phyloP scores from a whole-genome alignment of 1,140 invertebrate species.

The Nephila pilipes region DNA sequence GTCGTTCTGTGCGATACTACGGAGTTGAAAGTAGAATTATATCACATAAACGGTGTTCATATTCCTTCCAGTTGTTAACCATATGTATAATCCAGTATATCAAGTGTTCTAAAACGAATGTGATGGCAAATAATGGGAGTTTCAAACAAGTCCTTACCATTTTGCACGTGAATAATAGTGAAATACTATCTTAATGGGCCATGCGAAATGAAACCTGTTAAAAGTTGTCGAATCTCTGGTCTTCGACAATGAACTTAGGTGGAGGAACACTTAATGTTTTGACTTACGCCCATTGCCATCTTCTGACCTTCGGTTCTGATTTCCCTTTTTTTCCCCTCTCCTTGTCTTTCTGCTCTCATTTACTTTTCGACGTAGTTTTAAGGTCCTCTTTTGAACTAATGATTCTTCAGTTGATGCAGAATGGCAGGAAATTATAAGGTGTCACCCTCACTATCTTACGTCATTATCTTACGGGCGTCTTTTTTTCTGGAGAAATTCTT shows the following conservation, averaged over 20 bases:
- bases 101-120: neutral
- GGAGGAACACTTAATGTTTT: conserved; percentile 54
- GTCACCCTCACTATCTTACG: conserved; percentile 49
- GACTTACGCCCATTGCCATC: conserved; percentile 63
- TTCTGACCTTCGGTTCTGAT: conserved; percentile 52
- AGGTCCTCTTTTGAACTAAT: conserved; percentile 45
- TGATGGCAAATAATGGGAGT: conserved; percentile 28
- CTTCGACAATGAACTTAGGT: conserved; percentile 56
- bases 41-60: neutral
- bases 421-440: conserved; percentile 73
- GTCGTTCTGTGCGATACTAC: no score
- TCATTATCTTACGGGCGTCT: conserved; percentile 64
- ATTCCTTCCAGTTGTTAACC: neutral
- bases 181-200: conserved; percentile 33
- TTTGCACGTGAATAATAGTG: neutral
- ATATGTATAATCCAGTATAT: neutral
- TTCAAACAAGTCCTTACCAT: neutral
- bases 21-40: no score
- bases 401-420: conserved; percentile 50
- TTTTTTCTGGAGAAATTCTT: neutral
- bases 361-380: conserved; percentile 53
- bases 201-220: neutral
- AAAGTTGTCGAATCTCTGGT: conserved; percentile 4
- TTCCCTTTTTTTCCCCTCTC: neutral
- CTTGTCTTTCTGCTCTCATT: conserved; percentile 51